Evolutionary conservation across 2,888 invertebrate species (phyloP), one percentile per base, ranked within the genome.

Genomic region (Onthophagus sagittarius): DNA sequence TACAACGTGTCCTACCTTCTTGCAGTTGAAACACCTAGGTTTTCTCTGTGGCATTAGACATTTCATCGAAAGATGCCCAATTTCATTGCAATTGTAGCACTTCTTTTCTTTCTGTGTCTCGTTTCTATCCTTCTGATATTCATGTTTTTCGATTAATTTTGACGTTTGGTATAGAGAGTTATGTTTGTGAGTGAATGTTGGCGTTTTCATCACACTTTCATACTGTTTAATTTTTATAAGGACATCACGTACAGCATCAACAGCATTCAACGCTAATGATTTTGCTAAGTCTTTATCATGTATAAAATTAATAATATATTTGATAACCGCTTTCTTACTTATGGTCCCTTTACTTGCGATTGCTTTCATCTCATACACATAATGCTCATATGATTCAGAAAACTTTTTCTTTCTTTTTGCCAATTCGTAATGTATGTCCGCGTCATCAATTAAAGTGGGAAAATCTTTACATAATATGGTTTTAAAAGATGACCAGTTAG

Each of bases 401-500:
- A 23, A 23, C 23, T 23, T 23, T 23, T 23, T 23, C 23, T 23
- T 23, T 23, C 23, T 23, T 23, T 23, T 23, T 23, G 23, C 23
- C 23, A 23, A 23, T 23, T 23, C 23, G 23, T 23, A 23, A 3
- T 23, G 23, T 23, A 64, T n/a, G 23, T 64, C 64, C 9, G 64
- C 64, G 23, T 64, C 64, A 64, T 64, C 14, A 23, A 23, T 64
- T 64, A 64, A 64, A 64, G 64, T 64, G n/a, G 71, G 73, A 67
- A 71, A 73, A 65, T 62, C 73, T n/a, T 64, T 23, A 13, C 71
- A 62, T n/a, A 73, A n/a, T 62, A 64, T 23, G 7, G 15, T 11
- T 15, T 69, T 71, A 31, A 73, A 64, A 32, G 33, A 32, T 32
- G 15, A 53, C 73, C 73, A 73, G 5, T 32, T 71, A 77, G 74